Evolutionary conservation across 2,797 vertebrate species (phyloP).

Genomic region (Botia kubotai): DNA sequence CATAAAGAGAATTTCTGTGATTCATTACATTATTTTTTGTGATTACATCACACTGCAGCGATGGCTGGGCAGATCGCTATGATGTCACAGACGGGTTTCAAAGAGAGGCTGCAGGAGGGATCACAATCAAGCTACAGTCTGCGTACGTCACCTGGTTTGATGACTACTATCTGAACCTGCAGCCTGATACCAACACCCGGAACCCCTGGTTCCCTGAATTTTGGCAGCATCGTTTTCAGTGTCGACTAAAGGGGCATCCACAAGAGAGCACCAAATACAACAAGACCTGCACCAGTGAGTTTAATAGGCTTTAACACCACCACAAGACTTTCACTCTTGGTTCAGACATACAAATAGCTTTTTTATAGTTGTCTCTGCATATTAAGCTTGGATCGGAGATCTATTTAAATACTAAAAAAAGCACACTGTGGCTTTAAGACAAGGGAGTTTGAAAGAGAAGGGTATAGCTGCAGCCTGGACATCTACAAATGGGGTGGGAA

Average conservation of each 20-base stretch:
- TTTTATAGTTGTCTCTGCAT: not conserved
- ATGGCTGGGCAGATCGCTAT: slow-evolving; percentile 97
- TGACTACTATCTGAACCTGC: slow-evolving; percentile 94
- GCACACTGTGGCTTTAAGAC: not conserved
- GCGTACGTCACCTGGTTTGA: slow-evolving; percentile 98
- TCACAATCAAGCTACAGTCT: slow-evolving; percentile 98
- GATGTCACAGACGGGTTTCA: slow-evolving; percentile 96
- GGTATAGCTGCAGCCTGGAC: too few species aligned
- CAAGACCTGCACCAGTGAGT: slow-evolving; percentile 94
- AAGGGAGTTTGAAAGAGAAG: too few species aligned
- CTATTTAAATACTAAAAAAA: not conserved
- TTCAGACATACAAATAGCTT: not conserved
- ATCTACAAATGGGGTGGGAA: too few species aligned
- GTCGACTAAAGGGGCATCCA: slow-evolving; percentile 86
- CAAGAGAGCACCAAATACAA: slow-evolving; percentile 90
- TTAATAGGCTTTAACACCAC: not conserved
- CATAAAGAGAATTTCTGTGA: not conserved
- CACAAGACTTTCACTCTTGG: not conserved
- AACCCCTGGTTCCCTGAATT: slow-evolving; percentile 99
- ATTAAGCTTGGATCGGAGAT: not conserved
- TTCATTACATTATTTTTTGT: not conserved
- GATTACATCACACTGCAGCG: slow-evolving; percentile 73
- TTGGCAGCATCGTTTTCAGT: slow-evolving; percentile 99
- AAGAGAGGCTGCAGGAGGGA: slow-evolving; percentile 92
- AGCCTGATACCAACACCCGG: slow-evolving; percentile 89